These are phyloP conservation scores for Grantiella picta DNA, from an alignment of 2,113 vertebrate genomes.

Conservation along the genomic window DNA sequence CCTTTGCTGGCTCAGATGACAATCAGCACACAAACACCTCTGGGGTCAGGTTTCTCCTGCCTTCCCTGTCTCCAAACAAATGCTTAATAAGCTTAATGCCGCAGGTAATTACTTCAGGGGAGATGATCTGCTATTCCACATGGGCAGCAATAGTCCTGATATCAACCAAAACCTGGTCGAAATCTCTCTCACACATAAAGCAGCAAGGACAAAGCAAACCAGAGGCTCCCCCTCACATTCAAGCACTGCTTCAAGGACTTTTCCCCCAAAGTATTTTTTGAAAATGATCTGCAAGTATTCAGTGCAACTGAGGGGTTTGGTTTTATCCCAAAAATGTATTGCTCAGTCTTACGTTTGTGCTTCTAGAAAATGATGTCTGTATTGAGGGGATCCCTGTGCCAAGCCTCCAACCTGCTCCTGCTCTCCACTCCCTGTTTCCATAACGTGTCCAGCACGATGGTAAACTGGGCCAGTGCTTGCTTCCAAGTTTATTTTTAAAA, in stretches of 20 bases:
- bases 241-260: neutral
- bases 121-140: neutral
- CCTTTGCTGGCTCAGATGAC: neutral
- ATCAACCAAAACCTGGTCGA: neutral
- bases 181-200: neutral
- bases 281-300: neutral
- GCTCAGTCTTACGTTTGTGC: neutral
- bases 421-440: neutral
- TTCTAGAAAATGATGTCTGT: neutral
- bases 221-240: neutral
- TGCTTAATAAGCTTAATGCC: neutral
- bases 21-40: neutral
- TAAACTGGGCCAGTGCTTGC: neutral
- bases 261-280: neutral
- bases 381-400: neutral
- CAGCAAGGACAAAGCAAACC: neutral
- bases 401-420: neutral
- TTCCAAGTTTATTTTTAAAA: conserved; percentile 6
- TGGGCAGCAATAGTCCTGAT: neutral
- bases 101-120: neutral
- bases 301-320: neutral
- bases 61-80: neutral
- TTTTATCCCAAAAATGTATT: neutral
- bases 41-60: neutral
- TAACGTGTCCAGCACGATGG: neutral